A percentile compares a stretch with the other conserved stretches of the same genome.
Conservation (phyloP, 2,113 vertebrate species). For the Formicarius rufipectus region DNA sequence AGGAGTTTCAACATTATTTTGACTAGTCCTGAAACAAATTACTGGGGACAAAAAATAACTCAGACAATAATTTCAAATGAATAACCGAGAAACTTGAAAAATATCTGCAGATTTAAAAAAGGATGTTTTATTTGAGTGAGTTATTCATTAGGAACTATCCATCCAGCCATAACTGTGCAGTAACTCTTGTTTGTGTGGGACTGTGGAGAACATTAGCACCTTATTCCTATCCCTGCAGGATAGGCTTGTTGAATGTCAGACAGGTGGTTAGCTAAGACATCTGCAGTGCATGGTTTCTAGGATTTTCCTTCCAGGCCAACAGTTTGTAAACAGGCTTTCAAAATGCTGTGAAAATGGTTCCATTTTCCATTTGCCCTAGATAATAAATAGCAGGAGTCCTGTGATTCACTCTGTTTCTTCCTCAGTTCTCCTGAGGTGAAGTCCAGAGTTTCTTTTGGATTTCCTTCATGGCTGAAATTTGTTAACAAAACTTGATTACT, state of each 20-base stretch:
- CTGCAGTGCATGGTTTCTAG: neutral
- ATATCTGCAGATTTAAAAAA: neutral
- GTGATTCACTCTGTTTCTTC: neutral
- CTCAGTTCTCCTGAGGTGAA: neutral
- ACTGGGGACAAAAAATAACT: neutral
- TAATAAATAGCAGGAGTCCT: neutral
- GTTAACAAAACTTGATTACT: slow-evolving; percentile 25
- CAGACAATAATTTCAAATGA: neutral
- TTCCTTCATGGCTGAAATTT: slow-evolving; percentile 9
- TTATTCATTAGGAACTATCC: neutral
- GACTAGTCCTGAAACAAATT: neutral
- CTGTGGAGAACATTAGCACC: neutral
- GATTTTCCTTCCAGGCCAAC: neutral
- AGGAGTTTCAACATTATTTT: slow-evolving; percentile 14
- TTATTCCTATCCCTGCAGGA: neutral
- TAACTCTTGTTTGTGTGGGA: neutral
- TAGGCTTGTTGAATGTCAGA: neutral
- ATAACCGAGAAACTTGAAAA: neutral
- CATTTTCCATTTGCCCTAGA: neutral
- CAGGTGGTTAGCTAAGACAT: neutral
- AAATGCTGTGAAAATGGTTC: neutral
- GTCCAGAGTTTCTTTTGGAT: neutral
- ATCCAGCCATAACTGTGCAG: neutral
- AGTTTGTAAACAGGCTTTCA: neutral
- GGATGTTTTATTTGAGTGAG: neutral